phyloP scores from a whole-genome alignment of 2,797 vertebrate genomes.

The Enteromius fasciolatus region DNA sequence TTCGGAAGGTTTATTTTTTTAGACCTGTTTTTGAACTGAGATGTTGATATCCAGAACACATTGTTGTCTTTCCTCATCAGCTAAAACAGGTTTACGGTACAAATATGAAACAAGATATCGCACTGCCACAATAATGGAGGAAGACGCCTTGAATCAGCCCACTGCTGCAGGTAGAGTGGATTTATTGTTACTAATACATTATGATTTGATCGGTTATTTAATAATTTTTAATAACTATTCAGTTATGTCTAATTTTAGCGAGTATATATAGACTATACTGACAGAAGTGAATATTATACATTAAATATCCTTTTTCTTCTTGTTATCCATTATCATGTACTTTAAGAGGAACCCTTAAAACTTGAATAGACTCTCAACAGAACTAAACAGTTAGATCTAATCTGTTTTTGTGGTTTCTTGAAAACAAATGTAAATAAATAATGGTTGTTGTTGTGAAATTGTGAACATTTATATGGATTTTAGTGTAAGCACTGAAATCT shows the following conservation, averaged over 20 bases:
- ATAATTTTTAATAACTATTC: neutral
- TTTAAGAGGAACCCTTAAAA: neutral
- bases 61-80: slow-evolving; percentile 5
- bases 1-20: too few relatives aligned
- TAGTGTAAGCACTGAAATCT: neutral
- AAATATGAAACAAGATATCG: slow-evolving; percentile 85
- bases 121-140: slow-evolving; percentile 83
- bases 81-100: slow-evolving; percentile 71
- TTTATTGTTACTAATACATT: neutral
- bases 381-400: neutral
- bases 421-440: neutral
- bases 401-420: neutral
- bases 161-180: slow-evolving; percentile 77
- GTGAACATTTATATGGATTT: neutral
- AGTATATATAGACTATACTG: neutral
- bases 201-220: neutral
- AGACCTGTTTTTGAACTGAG: too few relatives aligned
- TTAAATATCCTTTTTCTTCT: too few relatives aligned
- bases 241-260: neutral
- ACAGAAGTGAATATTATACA: neutral
- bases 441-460: neutral
- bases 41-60: neutral
- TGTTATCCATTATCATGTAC: neutral
- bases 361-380: neutral
- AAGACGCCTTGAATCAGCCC: slow-evolving; percentile 78